Percentiles rank a stretch among this genome's conserved stretches.
Conservation (phyloP, 1,140 invertebrate genomes). For the Globodera rostochiensis region DNA sequence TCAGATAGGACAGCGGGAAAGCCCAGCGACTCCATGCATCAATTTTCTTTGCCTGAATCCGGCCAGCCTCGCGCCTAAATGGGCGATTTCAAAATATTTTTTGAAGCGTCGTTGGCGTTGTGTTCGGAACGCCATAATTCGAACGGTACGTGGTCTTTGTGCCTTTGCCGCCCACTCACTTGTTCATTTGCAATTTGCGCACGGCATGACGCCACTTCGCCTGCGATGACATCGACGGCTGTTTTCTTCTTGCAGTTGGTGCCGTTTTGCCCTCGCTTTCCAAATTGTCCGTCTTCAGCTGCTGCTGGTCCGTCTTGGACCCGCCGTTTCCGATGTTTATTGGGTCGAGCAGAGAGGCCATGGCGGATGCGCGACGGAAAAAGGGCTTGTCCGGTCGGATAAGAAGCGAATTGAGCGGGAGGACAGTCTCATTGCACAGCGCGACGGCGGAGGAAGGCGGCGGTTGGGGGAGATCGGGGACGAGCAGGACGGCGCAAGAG, state of each 20-base stretch:
- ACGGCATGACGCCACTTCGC: constrained; percentile 46
- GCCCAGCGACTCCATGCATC: constrained; percentile 54
- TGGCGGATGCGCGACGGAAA: constrained; percentile 7
- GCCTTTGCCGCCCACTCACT: constrained; percentile 32
- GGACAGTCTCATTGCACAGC: not conserved
- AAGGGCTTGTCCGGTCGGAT: not conserved
- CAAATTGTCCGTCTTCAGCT: not conserved
- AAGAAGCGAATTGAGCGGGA: not conserved
- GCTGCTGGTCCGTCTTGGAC: not conserved
- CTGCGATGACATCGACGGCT: constrained; percentile 15
- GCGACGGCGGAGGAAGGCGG: not conserved
- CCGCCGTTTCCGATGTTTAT: constrained; percentile 14
- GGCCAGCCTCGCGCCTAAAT: constrained; percentile 46
- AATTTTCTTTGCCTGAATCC: constrained; percentile 52
- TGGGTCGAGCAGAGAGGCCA: constrained; percentile 25
- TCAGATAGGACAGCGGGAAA: constrained; percentile 51
- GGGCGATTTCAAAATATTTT: not conserved
- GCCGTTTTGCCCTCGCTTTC: not conserved
- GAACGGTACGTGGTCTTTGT: not conserved
- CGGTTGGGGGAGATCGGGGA: not conserved
- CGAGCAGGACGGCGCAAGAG: constrained; percentile 5
- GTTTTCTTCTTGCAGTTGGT: not conserved
- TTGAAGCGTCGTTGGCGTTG: no score
- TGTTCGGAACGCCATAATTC: no score
- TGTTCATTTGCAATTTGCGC: constrained; percentile 54